Conservation (phyloP, 2,797 vertebrate genomes). For the Ctenopoma multispine region DNA sequence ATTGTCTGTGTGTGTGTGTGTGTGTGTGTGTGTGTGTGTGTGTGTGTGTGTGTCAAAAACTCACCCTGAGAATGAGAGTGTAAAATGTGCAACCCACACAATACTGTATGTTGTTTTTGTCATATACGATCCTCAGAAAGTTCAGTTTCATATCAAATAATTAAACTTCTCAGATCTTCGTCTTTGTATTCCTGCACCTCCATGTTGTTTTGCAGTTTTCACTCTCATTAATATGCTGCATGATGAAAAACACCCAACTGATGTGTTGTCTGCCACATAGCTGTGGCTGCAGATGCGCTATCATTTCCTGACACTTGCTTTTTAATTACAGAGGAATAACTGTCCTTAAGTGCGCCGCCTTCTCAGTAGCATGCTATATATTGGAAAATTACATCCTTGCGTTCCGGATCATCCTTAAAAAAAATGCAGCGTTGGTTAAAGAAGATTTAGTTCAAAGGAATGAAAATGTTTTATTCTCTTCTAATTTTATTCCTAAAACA, state of each 20-base stretch:
- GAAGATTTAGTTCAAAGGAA: slow-evolving; percentile 16
- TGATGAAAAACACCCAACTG: slow-evolving; percentile 29
- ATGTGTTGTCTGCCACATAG: slow-evolving; percentile 59
- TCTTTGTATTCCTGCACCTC: background rate
- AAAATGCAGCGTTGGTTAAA: slow-evolving; percentile 8
- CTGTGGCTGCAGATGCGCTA: slow-evolving; percentile 67
- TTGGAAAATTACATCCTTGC: slow-evolving; percentile 40
- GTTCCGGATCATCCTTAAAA: background rate
- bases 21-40: background rate
- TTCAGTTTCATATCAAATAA: background rate
- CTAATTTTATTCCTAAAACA: background rate
- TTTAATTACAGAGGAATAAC: slow-evolving; percentile 71
- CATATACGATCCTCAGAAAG: background rate
- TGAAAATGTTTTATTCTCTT: background rate
- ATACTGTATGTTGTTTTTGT: background rate
- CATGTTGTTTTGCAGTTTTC: slow-evolving; percentile 9
- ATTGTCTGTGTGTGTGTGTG: slow-evolving; percentile 8
- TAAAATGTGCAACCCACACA: slow-evolving; percentile 9
- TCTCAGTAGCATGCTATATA: slow-evolving; percentile 28
- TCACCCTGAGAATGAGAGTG: slow-evolving; percentile 14
- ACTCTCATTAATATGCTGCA: slow-evolving; percentile 17
- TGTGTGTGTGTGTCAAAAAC: background rate
- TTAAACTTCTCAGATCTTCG: background rate
- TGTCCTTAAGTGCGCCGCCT: slow-evolving; percentile 41
- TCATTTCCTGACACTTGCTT: slow-evolving; percentile 69